Evolutionary conservation across 2,797 vertebrate species (phyloP).

Genomic region (Silurus aristotelis): DNA sequence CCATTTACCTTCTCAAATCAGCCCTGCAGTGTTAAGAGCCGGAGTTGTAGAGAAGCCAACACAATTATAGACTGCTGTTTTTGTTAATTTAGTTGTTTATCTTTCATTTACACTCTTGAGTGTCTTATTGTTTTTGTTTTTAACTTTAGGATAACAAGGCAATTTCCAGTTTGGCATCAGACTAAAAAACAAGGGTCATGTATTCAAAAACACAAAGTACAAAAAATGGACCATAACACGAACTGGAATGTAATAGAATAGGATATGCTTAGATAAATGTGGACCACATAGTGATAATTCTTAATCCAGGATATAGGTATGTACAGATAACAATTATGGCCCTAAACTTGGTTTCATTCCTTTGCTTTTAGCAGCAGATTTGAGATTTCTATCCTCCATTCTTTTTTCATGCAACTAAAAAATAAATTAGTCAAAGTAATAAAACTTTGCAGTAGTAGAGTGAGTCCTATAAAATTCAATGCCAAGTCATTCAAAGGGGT

Average conservation of each 20-base stretch:
- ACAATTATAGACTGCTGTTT: conserved; percentile 28
- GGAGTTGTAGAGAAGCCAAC: conserved; percentile 39
- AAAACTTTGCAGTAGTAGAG: neutral
- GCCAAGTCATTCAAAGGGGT: neutral
- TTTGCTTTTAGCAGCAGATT: neutral
- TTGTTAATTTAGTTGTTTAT: conserved; percentile 44
- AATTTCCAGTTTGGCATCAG: conserved; percentile 19
- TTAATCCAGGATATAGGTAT: neutral
- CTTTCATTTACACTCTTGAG: conserved; percentile 40
- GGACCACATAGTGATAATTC: conserved; percentile 3
- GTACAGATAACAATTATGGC: neutral
- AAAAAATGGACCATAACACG: neutral
- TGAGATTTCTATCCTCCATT: neutral
- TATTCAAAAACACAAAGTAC: neutral
- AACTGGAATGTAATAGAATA: conserved; percentile 16
- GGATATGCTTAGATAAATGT: neutral
- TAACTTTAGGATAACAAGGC: conserved; percentile 25
- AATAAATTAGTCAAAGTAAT: neutral
- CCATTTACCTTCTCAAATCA: conserved; percentile 46
- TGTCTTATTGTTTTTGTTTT: conserved; percentile 35
- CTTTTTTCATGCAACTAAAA: neutral
- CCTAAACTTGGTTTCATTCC: neutral
- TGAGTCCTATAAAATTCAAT: neutral
- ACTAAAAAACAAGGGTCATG: conserved; percentile 7
- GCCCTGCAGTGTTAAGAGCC: conserved; percentile 36